A percentile compares a stretch with the other conserved stretches of the same genome.
These are phyloP conservation scores for Heterotis niloticus DNA, from an alignment of 2,113 vertebrate species.

Conservation along the genomic window DNA sequence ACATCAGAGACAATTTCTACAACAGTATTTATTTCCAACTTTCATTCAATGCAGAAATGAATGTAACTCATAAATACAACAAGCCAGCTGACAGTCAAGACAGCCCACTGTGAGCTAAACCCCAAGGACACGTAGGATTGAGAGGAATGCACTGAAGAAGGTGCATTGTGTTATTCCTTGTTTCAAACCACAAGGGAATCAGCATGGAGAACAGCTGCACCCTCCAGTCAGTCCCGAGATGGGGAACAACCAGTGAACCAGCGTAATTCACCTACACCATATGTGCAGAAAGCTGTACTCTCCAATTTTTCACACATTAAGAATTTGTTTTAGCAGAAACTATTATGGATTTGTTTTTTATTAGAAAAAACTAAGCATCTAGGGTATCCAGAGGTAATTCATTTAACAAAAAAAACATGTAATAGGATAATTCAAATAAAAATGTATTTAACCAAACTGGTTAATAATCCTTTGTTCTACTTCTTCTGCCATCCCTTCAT, in stretches of 20 bases:
- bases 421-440: constrained; percentile 1
- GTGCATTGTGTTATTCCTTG: too few relatives aligned
- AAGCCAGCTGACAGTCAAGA: background rate
- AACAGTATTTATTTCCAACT: too few relatives aligned
- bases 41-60: too few relatives aligned
- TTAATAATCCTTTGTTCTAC: too few relatives aligned
- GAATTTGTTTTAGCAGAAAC: too few relatives aligned
- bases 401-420: background rate
- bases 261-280: background rate
- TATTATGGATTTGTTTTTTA: background rate
- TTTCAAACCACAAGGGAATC: background rate
- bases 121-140: background rate
- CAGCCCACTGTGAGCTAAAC: background rate
- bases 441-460: background rate
- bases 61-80: background rate
- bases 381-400: background rate
- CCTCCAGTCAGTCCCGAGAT: too few relatives aligned
- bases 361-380: background rate
- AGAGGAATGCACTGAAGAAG: background rate
- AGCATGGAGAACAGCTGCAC: background rate
- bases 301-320: background rate
- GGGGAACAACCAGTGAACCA: too few relatives aligned
- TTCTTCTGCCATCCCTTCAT: too few relatives aligned
- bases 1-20: too few relatives aligned
- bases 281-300: background rate